phyloP scores from a whole-genome alignment of 2,797 vertebrate species.

The Oophaga sylvatica region DNA sequence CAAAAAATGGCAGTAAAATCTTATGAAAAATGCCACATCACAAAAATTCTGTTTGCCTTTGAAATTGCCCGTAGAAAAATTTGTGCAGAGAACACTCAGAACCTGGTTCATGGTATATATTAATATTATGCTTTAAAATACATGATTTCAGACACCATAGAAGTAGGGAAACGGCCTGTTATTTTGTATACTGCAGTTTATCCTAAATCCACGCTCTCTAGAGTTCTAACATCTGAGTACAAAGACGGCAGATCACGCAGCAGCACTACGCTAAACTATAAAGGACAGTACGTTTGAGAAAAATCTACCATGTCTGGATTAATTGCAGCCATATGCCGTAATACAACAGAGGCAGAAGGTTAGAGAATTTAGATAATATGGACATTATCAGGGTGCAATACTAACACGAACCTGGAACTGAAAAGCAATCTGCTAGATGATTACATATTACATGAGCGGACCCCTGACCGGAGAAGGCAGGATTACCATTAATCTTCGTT shows the following conservation, averaged over 20 bases:
- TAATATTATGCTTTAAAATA: not conserved
- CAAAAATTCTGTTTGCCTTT: too few species aligned
- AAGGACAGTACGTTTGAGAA: constrained; percentile 2
- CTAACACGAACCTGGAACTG: not conserved
- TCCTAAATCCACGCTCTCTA: not conserved
- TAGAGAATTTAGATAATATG: constrained; percentile 9
- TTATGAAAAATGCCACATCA: too few species aligned
- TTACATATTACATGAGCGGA: not conserved
- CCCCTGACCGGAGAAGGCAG: not conserved
- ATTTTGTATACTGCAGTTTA: not conserved
- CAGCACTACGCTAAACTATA: not conserved
- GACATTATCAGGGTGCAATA: constrained; percentile 9
- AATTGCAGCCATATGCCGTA: constrained; percentile 21
- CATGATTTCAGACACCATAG: not conserved
- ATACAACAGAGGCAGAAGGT: constrained; percentile 10
- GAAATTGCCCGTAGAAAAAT: not conserved
- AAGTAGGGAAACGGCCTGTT: not conserved
- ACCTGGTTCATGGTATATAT: not conserved
- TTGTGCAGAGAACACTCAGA: not conserved
- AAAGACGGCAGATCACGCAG: constrained; percentile 4
- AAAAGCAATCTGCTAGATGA: not conserved
- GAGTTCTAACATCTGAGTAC: constrained; percentile 7
- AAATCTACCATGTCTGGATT: constrained; percentile 21
- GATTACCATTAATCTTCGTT: not conserved
- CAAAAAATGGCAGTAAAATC: too few species aligned